These are phyloP conservation scores for Peribatodes rhomboidaria DNA, from an alignment of 2,888 invertebrate species.

Conservation along the genomic window DNA sequence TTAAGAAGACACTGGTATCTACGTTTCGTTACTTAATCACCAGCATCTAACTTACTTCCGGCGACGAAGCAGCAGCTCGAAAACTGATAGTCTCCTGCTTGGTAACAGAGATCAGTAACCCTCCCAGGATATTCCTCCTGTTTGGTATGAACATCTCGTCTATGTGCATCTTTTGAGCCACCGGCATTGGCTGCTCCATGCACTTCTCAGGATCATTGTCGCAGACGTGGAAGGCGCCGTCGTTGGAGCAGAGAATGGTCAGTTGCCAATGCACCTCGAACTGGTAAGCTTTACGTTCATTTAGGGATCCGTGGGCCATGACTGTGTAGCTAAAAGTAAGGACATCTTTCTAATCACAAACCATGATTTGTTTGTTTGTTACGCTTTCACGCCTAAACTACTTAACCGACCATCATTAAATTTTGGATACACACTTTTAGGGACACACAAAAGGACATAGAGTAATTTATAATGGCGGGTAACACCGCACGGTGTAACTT, in stretches of 20 bases:
- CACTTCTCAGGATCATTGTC: constrained; percentile 65
- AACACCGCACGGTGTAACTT: too few relatives aligned
- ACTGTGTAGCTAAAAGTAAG: constrained; percentile 67
- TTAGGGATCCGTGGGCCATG: constrained; percentile 67
- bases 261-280: constrained; percentile 73
- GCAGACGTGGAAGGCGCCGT: constrained; percentile 71
- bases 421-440: too few relatives aligned
- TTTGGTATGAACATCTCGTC: constrained; percentile 78
- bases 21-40: neutral
- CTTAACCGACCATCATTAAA: too few relatives aligned
- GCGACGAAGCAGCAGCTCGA: constrained; percentile 65
- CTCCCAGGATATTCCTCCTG: constrained; percentile 74
- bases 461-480: too few relatives aligned
- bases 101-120: constrained; percentile 65
- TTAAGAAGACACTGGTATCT: too few relatives aligned
- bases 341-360: neutral
- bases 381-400: too few relatives aligned
- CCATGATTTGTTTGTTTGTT: too few relatives aligned
- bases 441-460: too few relatives aligned
- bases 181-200: constrained; percentile 56
- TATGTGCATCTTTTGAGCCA: constrained; percentile 65
- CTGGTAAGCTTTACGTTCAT: constrained; percentile 46
- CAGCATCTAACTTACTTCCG: constrained; percentile 60
- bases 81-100: constrained; percentile 71
- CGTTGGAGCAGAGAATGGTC: constrained; percentile 64